Evolutionary conservation across 2,113 vertebrate genomes (phyloP), one percentile per base, ranked within the genome.

Genomic region (Morone saxatilis): DNA sequence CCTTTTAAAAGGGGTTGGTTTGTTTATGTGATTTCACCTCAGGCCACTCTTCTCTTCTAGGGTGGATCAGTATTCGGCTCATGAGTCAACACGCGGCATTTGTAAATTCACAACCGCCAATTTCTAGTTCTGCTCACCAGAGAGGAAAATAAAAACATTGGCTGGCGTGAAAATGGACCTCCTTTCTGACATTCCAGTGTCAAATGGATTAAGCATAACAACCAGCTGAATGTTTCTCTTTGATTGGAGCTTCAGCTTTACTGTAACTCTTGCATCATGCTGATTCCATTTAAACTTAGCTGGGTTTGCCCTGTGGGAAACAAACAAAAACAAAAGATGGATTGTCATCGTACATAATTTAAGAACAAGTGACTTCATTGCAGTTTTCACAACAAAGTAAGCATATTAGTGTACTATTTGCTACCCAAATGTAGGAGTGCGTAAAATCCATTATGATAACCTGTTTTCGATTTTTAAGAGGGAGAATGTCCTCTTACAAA

Each of bases 1-100:
- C 8, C 51, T 81, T 31, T 81, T 41, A 60, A 69, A 74, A 60
- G 25, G 0, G 8, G 6, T 53, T 70, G 83, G 61, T 63, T 69
- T 66, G 60, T 68, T 71, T 56, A 40, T 53, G 36, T 59, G 36
- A 54, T 68, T 83, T 67, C 6, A 48, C 71, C 71, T 48, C n/a
- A 51, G 31, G 69, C 43, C 48, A 62, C 13, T 68, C 56, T 62
- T 11, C 10, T 25, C 20, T 43, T 2, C 25, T 40, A 19, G 74
- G 51, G 57, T 17, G 57, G 16, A 48, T 65, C 3, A 41, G 50
- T 60, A 25, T 13, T 25, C 22, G 17, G 22, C 36, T 73, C 53
- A 40, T 13, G 47, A 45, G 19, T 61, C 68, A 36, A 53, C 38
- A 56, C 59, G 45, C 6, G 3, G 4, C 38, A 20, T 48, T 47